phyloP scores from a whole-genome alignment of 2,888 invertebrate genomes.

The Agrilus mali region DNA sequence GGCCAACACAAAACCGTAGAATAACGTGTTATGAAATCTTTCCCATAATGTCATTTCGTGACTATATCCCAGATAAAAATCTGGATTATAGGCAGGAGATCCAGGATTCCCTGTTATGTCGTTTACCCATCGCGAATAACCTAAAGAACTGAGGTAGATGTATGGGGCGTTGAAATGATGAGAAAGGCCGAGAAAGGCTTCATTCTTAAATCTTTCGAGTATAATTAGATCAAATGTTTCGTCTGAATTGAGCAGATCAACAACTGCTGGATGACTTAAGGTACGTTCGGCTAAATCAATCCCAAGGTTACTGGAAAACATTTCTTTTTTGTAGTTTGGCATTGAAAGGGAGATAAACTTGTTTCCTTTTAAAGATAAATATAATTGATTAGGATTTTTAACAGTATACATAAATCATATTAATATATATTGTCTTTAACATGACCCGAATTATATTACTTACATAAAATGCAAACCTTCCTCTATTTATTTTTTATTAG shows the following conservation, averaged over 20 bases:
- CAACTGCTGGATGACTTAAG: constrained; percentile 15
- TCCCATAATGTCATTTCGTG: no score
- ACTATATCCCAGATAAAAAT: constrained; percentile 19
- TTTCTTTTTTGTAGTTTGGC: no score
- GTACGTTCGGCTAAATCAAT: no score
- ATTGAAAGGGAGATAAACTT: no score
- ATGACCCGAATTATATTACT: no score
- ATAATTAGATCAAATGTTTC: constrained; percentile 25
- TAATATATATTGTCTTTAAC: no score
- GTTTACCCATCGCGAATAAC: constrained; percentile 31
- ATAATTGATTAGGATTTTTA: no score
- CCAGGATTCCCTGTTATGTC: constrained; percentile 34
- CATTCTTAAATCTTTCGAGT: constrained; percentile 33
- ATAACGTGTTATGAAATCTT: constrained; percentile 6
- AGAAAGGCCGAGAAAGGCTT: constrained; percentile 29
- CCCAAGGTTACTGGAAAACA: no score
- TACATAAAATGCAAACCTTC: no score
- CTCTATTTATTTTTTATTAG: no score
- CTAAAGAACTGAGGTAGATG: constrained; percentile 24
- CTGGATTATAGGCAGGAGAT: constrained; percentile 36
- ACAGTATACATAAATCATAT: no score
- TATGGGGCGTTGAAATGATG: constrained; percentile 21
- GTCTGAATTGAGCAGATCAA: constrained; percentile 18
- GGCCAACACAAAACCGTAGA: background rate
- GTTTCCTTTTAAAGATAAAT: no score